Evolutionary conservation across 2,888 invertebrate species (phyloP).

Genomic region (Drosophila silvestris): DNA sequence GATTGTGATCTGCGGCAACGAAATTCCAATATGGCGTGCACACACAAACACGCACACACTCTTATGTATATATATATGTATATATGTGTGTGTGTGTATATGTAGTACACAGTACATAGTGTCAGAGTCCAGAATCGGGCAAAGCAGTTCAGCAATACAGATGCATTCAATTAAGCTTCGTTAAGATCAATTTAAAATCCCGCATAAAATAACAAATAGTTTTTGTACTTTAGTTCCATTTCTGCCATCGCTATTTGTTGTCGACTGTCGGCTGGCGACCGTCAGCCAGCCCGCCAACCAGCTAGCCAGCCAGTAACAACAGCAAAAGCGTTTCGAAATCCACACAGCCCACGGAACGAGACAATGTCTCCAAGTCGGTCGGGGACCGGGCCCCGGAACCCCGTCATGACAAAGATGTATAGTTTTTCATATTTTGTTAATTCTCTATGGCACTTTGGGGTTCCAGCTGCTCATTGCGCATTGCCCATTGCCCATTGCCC

Average conservation of each 20-base stretch:
- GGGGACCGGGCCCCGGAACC: slow-evolving; percentile 29
- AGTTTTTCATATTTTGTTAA: slow-evolving; percentile 74
- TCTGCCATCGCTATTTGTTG: slow-evolving; percentile 68
- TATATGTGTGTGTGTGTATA: neutral
- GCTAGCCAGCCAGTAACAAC: slow-evolving; percentile 24
- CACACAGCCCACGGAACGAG: slow-evolving; percentile 58
- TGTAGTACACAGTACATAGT: slow-evolving; percentile 20
- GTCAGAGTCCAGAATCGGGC: slow-evolving; percentile 70
- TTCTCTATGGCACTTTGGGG: slow-evolving; percentile 70
- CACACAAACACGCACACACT: slow-evolving; percentile 25
- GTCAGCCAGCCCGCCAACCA: slow-evolving; percentile 15
- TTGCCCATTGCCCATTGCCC: slow-evolving; percentile 30
- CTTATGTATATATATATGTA: neutral
- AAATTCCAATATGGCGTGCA: slow-evolving; percentile 81
- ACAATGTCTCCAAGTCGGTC: slow-evolving; percentile 68
- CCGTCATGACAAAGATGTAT: slow-evolving; percentile 76
- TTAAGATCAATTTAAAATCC: slow-evolving; percentile 86
- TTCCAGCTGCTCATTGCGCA: slow-evolving; percentile 36
- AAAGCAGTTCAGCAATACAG: slow-evolving; percentile 80
- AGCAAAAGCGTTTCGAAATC: slow-evolving; percentile 57
- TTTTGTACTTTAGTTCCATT: slow-evolving; percentile 81
- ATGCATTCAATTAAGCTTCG: slow-evolving; percentile 85
- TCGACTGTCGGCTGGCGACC: slow-evolving; percentile 42
- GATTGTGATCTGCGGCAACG: slow-evolving; percentile 71
- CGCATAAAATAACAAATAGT: slow-evolving; percentile 85